These are phyloP conservation scores for Erpetoichthys calabaricus DNA, from an alignment of 2,797 vertebrate species.

Conservation along the genomic window DNA sequence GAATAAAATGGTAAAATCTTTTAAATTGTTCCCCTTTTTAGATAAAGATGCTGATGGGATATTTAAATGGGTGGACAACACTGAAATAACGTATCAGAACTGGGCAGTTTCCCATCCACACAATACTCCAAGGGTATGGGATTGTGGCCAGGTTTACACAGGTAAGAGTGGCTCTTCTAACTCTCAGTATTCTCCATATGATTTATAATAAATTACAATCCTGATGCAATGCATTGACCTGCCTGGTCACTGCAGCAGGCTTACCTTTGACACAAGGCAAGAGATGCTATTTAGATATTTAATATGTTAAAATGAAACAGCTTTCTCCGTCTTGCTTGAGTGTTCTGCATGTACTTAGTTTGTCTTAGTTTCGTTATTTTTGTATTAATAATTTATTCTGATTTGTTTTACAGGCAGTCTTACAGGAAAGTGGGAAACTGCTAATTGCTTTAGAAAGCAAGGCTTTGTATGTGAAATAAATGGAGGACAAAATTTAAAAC, in stretches of 20 bases:
- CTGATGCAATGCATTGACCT: too few species aligned
- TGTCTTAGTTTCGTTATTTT: too few species aligned
- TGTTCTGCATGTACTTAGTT: too few species aligned
- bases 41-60: conserved; percentile 46
- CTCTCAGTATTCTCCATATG: too few species aligned
- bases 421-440: conserved; percentile 55
- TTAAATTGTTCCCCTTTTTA: conserved; percentile 16
- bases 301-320: too few species aligned
- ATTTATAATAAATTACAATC: too few species aligned
- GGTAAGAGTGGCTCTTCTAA: conserved; percentile 24
- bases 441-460: conserved; percentile 53
- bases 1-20: too few species aligned
- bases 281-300: too few species aligned
- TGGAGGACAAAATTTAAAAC: conserved; percentile 50
- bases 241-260: too few species aligned
- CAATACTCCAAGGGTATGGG: conserved; percentile 42
- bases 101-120: conserved; percentile 42
- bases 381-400: too few species aligned
- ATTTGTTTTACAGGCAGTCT: conserved; percentile 41
- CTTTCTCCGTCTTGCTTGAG: too few species aligned
- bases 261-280: too few species aligned
- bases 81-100: conserved; percentile 30
- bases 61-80: conserved; percentile 55
- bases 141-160: conserved; percentile 62
- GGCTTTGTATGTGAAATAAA: conserved; percentile 58